These are phyloP conservation scores for Drosophila saltans DNA, from an alignment of 1,140 invertebrate species.

Conservation along the genomic window DNA sequence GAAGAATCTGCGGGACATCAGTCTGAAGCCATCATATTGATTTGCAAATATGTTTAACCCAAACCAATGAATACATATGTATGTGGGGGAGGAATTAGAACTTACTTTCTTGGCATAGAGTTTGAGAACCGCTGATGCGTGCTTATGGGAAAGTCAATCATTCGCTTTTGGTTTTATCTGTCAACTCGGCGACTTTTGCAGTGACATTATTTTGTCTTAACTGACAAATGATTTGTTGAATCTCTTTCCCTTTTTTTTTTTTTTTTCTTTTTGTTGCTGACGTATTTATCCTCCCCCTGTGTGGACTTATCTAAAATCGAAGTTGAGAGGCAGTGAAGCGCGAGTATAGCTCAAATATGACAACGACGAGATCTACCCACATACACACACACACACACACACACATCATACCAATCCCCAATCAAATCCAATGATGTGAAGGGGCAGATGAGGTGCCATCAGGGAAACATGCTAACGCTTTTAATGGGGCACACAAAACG, in stretches of 20 bases:
- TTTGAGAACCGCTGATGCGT: slow-evolving; percentile 41
- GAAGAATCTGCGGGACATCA: background rate
- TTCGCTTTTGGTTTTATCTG: slow-evolving; percentile 55
- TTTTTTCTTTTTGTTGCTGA: background rate
- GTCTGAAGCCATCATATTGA: slow-evolving; percentile 5
- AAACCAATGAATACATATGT: background rate
- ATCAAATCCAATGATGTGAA: background rate
- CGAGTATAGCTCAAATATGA: slow-evolving; percentile 45
- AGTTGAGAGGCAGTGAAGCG: slow-evolving; percentile 41
- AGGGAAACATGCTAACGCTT: slow-evolving; percentile 47
- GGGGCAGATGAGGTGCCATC: slow-evolving; percentile 14
- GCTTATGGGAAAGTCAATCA: slow-evolving; percentile 57
- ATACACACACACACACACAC: background rate
- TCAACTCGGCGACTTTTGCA: slow-evolving; percentile 22
- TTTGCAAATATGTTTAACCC: slow-evolving; percentile 4
- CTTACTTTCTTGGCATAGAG: slow-evolving; percentile 6
- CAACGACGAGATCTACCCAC: slow-evolving; percentile 11
- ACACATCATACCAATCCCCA: background rate
- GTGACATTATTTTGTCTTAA: slow-evolving; percentile 49
- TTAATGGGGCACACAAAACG: slow-evolving; percentile 35
- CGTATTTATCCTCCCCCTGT: slow-evolving; percentile 11
- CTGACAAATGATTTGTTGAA: slow-evolving; percentile 55
- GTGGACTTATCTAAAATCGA: slow-evolving; percentile 16
- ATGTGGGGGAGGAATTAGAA: background rate
- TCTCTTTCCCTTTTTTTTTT: slow-evolving; percentile 1